Conservation (phyloP, 2,888 invertebrate species). For the Acanthosepion esculentum region DNA sequence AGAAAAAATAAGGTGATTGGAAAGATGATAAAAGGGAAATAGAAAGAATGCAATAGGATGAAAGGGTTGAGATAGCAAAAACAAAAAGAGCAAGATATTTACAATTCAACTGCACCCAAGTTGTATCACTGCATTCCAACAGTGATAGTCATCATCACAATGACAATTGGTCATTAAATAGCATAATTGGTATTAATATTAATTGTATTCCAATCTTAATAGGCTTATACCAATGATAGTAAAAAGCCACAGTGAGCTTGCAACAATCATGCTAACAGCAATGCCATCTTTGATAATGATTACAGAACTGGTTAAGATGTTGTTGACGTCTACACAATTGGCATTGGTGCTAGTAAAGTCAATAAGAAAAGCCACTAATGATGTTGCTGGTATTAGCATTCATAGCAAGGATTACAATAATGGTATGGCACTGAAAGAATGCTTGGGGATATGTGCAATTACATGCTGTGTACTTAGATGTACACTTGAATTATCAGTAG, state of each 20-base stretch:
- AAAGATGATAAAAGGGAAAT: too few species aligned
- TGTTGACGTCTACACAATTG: neutral
- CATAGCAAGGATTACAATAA: neutral
- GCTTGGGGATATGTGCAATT: neutral
- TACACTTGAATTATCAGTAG: neutral
- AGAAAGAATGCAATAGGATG: too few species aligned
- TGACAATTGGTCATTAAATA: neutral
- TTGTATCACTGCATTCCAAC: too few species aligned
- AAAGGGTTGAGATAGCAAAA: too few species aligned
- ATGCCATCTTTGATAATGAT: neutral
- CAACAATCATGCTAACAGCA: neutral
- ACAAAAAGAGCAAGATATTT: too few species aligned
- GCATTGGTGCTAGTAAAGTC: neutral
- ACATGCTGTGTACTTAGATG: neutral
- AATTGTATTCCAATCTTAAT: neutral
- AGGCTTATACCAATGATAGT: neutral
- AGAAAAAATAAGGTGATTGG: too few species aligned
- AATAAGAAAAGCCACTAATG: neutral
- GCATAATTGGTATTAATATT: neutral
- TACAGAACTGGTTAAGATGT: neutral
- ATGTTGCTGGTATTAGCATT: neutral
- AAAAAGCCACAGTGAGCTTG: neutral
- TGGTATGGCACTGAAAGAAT: neutral
- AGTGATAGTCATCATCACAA: neutral
- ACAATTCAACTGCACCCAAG: too few species aligned